A percentile compares a stretch with the other conserved stretches of the same genome.
phyloP scores from a whole-genome alignment of 2,888 invertebrate species.

The Neoascia interrupta region DNA sequence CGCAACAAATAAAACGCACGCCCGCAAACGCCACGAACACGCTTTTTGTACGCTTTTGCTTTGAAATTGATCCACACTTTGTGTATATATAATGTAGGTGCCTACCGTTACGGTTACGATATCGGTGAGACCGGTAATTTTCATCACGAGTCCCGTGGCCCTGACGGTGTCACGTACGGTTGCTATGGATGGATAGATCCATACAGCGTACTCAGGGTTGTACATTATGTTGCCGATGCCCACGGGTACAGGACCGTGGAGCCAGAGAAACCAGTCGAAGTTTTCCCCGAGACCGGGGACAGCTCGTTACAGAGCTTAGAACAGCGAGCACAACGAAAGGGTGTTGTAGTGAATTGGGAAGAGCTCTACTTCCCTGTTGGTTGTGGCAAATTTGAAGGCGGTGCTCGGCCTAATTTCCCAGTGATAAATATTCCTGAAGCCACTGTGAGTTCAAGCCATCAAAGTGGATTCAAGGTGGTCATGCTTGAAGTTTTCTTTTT shows the following conservation, averaged over 20 bases:
- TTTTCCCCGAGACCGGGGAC: slow-evolving; percentile 77
- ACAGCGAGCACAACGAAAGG: slow-evolving; percentile 72
- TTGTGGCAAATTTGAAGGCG: slow-evolving; percentile 82
- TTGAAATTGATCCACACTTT: slow-evolving; percentile 63
- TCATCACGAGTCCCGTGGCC: slow-evolving; percentile 88
- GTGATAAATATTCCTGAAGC: slow-evolving; percentile 71
- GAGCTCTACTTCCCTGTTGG: slow-evolving; percentile 87
- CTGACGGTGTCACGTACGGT: slow-evolving; percentile 89
- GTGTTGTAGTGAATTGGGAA: slow-evolving; percentile 83
- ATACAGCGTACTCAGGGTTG: slow-evolving; percentile 83
- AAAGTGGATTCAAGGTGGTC: not conserved
- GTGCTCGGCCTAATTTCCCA: slow-evolving; percentile 76
- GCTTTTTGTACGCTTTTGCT: slow-evolving; percentile 64
- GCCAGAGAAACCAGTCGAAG: slow-evolving; percentile 85
- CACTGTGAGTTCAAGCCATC: slow-evolving; percentile 76
- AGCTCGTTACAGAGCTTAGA: slow-evolving; percentile 70
- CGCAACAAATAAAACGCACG: slow-evolving; percentile 45
- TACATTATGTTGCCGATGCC: slow-evolving; percentile 88
- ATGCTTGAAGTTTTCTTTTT: slow-evolving; percentile 19
- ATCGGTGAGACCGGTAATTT: slow-evolving; percentile 88
- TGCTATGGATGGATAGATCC: slow-evolving; percentile 90
- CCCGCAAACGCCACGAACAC: slow-evolving; percentile 42
- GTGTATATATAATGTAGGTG: slow-evolving; percentile 80
- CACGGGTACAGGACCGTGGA: slow-evolving; percentile 88
- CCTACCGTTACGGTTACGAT: slow-evolving; percentile 89